phyloP scores from a whole-genome alignment of 2,113 vertebrate species.

The Notechis scutatus region DNA sequence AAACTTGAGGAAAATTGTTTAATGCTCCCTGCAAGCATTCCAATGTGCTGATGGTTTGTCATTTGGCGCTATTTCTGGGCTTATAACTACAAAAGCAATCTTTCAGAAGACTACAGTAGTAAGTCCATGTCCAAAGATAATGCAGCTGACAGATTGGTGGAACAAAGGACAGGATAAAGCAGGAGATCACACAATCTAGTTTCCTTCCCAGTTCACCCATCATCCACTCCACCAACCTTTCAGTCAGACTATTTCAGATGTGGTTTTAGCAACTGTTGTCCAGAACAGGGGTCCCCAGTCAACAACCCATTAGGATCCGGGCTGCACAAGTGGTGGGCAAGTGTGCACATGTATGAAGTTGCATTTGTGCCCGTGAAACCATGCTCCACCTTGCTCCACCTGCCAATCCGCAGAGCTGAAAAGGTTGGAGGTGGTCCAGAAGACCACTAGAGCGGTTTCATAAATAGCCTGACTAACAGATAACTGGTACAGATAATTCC shows the following conservation, averaged over 20 bases:
- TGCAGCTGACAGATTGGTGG: not conserved
- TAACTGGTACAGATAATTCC: not conserved
- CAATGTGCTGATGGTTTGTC: not conserved
- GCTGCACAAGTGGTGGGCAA: too few relatives aligned
- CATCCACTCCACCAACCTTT: not conserved
- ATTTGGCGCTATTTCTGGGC: not conserved
- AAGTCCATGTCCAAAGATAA: not conserved
- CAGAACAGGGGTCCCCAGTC: too few relatives aligned
- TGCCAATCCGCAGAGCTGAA: too few relatives aligned
- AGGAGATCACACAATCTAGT: not conserved
- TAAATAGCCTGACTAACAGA: not conserved
- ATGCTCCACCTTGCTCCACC: too few relatives aligned
- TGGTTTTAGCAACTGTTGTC: not conserved
- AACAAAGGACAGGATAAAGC: not conserved
- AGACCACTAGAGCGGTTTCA: not conserved
- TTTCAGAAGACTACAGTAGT: not conserved
- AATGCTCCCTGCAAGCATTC: not conserved
- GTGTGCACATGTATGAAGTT: too few relatives aligned
- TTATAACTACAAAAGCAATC: not conserved
- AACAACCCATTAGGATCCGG: too few relatives aligned
- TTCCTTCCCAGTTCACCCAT: not conserved
- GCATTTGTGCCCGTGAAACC: too few relatives aligned
- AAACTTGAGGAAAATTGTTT: not conserved
- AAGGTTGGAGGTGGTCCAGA: not conserved
- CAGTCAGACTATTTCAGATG: not conserved